These are phyloP conservation scores for Drosophila melanica DNA, from an alignment of 1,140 invertebrate genomes.

Conservation along the genomic window DNA sequence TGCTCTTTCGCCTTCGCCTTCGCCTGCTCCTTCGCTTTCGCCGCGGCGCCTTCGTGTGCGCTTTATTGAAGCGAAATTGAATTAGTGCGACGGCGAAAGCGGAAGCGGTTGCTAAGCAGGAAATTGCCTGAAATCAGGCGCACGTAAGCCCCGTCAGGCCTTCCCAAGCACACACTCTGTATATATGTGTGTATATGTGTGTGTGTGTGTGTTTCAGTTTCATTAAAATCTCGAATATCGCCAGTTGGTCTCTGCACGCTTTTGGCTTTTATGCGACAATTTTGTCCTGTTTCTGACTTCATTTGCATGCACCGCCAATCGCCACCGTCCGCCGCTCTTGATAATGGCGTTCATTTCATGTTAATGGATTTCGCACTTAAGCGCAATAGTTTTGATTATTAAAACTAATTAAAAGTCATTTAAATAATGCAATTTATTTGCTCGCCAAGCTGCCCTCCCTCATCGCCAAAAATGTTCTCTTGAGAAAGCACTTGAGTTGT, in stretches of 20 bases:
- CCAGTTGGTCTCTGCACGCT: constrained; percentile 40
- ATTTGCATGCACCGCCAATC: constrained; percentile 63
- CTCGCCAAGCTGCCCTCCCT: not conserved
- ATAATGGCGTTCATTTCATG: constrained; percentile 64
- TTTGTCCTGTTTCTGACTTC: constrained; percentile 30
- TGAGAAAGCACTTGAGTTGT: no score
- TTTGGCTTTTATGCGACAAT: constrained; percentile 49
- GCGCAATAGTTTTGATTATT: constrained; percentile 71
- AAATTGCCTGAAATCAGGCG: constrained; percentile 79
- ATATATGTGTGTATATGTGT: not conserved
- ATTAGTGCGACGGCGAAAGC: constrained; percentile 71
- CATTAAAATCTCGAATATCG: constrained; percentile 66
- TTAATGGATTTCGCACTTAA: constrained; percentile 73
- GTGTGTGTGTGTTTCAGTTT: constrained; percentile 43
- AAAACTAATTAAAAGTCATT: constrained; percentile 73
- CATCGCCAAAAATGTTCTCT: no score
- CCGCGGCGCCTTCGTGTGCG: constrained; percentile 55
- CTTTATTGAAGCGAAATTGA: constrained; percentile 77
- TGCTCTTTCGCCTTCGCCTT: constrained; percentile 5
- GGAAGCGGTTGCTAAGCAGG: constrained; percentile 81
- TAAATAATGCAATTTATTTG: constrained; percentile 67
- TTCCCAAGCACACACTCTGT: not conserved
- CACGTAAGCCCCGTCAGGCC: constrained; percentile 55
- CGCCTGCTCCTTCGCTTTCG: constrained; percentile 2
- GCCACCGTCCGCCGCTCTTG: constrained; percentile 16